These are phyloP conservation scores for Drosophila bipectinata DNA, from an alignment of 1,140 invertebrate species.

Conservation along the genomic window DNA sequence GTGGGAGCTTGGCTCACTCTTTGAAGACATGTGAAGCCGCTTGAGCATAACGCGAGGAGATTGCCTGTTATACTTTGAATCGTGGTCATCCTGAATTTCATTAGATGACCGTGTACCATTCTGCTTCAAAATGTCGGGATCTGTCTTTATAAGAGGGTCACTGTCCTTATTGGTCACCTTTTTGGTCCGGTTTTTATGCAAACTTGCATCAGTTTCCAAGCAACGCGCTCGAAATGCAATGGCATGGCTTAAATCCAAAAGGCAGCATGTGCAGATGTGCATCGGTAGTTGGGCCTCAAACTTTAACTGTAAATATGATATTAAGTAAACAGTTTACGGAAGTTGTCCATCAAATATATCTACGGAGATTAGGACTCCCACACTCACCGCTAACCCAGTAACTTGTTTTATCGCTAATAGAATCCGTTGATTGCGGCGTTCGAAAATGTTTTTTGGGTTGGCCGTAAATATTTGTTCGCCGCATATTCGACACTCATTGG, in stretches of 20 bases:
- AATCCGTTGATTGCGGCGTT: conserved; percentile 33
- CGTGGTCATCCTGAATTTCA: conserved; percentile 1
- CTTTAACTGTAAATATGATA: conserved; percentile 25
- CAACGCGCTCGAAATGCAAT: conserved; percentile 58
- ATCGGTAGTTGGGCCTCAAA: conserved; percentile 25
- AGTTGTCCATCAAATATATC: too few species aligned
- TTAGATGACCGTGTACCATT: background rate
- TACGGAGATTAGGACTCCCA: background rate
- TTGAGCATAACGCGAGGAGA: conserved; percentile 22
- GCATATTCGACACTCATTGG: conserved; percentile 46
- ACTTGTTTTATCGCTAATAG: conserved; percentile 36
- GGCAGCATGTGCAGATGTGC: conserved; percentile 66
- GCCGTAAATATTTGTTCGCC: conserved; percentile 49
- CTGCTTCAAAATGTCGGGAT: background rate
- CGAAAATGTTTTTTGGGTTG: conserved; percentile 59
- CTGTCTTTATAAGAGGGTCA: conserved; percentile 18
- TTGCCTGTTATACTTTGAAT: background rate
- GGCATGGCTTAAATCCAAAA: conserved; percentile 57
- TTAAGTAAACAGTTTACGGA: background rate
- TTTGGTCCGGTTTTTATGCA: background rate
- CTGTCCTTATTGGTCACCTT: background rate
- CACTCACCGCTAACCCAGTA: conserved; percentile 52
- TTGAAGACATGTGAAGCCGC: conserved; percentile 2
- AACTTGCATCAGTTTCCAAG: conserved; percentile 32
- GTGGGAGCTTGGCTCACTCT: background rate